Evolutionary conservation across 2,888 invertebrate species (phyloP).

Genomic region (Pilophorus perplexus): DNA sequence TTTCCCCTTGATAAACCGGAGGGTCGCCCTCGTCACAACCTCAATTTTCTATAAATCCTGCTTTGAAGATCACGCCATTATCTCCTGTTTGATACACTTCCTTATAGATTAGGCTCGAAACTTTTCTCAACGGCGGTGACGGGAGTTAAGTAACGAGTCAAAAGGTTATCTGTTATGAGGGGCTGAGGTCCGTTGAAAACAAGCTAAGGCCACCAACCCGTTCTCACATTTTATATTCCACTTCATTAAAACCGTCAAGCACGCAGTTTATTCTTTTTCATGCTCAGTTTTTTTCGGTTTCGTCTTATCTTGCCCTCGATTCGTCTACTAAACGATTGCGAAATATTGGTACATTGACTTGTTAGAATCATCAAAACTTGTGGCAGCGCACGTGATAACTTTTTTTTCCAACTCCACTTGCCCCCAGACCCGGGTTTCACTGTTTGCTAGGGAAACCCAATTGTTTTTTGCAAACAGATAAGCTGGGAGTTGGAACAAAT

Average conservation of each 20-base stretch:
- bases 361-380: background rate
- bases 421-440: no score
- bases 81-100: constrained; percentile 21
- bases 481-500: no score
- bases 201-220: background rate
- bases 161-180: constrained; percentile 11
- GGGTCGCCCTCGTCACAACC: no score
- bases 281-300: background rate
- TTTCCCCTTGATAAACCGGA: no score
- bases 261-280: constrained; percentile 15
- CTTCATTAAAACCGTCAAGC: constrained; percentile 26
- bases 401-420: no score
- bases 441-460: no score
- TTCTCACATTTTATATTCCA: constrained; percentile 20
- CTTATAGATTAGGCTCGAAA: constrained; percentile 24
- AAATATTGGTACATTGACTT: background rate
- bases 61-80: constrained; percentile 12
- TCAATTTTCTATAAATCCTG: constrained; percentile 11
- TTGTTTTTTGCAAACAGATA: no score
- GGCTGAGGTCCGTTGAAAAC: constrained; percentile 9
- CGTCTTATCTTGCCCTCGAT: constrained; percentile 10
- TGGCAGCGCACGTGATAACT: no score
- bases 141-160: constrained; percentile 24
- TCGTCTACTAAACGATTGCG: background rate
- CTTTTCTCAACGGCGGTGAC: background rate